Conservation (phyloP, 30 jellyfish, hydroid and myxozoan genomes). For the Chrysaora quinquecirrha region DNA sequence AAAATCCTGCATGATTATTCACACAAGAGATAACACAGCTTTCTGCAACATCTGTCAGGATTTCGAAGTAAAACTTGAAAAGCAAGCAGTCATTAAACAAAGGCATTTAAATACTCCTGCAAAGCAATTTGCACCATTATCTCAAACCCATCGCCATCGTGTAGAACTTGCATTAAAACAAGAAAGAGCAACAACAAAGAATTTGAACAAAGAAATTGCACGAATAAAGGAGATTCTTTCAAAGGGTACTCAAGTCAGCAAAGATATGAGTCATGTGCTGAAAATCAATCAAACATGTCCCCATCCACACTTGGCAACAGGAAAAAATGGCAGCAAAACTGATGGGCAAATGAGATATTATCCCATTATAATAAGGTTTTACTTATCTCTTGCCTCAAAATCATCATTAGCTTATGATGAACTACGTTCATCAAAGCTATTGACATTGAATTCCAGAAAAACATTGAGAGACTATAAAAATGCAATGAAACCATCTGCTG, state of each 20-base stretch:
- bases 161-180: neutral
- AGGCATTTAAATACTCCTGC: neutral
- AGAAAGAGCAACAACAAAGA: neutral
- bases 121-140: slow-evolving; percentile 6
- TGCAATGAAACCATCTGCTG: neutral
- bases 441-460: slow-evolving; percentile 15
- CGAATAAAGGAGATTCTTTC: neutral
- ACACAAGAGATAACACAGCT: neutral
- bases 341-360: slow-evolving; percentile 7
- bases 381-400: slow-evolving; percentile 41
- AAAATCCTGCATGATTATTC: neutral
- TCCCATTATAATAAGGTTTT: slow-evolving; percentile 36
- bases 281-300: neutral
- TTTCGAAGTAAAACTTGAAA: neutral
- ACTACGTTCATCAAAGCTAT: slow-evolving; percentile 6
- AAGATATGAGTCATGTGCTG: neutral
- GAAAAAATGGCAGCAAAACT: neutral
- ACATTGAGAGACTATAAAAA: slow-evolving; percentile 39
- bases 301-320: slow-evolving; percentile 45
- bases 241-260: neutral
- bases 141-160: neutral
- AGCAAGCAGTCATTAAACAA: neutral
- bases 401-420: slow-evolving; percentile 38
- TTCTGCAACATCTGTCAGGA: neutral
- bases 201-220: neutral